Evolutionary conservation across 2,797 vertebrate genomes (phyloP).

Genomic region (Stomatorhinus walkeri): DNA sequence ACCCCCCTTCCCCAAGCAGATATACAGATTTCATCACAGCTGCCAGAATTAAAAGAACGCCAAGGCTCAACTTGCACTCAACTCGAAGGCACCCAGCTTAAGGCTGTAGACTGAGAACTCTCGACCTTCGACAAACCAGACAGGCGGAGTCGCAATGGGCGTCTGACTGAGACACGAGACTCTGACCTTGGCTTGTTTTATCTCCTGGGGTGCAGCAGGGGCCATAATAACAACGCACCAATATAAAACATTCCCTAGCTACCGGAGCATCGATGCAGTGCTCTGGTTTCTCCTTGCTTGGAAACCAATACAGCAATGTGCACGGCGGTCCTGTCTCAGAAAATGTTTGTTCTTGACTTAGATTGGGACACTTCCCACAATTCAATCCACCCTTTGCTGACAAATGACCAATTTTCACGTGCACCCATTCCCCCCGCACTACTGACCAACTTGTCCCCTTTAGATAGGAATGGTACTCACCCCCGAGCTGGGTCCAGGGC

Average conservation of each 20-base stretch:
- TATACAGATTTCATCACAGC: constrained; percentile 1
- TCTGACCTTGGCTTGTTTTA: constrained; percentile 22
- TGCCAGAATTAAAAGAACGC: background rate
- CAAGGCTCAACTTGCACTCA: background rate
- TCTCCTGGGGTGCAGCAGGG: constrained; percentile 15
- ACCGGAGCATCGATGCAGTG: constrained; percentile 22
- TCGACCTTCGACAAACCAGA: background rate
- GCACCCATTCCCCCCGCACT: background rate
- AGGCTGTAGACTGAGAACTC: constrained; percentile 23
- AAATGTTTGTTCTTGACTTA: constrained; percentile 1
- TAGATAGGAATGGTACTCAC: constrained; percentile 62
- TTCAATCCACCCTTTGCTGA: constrained; percentile 31
- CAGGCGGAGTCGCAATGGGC: background rate
- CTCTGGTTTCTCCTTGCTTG: constrained; percentile 23
- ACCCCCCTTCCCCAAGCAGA: background rate
- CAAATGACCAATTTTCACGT: constrained; percentile 2
- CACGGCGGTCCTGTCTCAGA: background rate
- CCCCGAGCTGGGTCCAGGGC: constrained; percentile 87
- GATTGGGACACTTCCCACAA: constrained; percentile 25
- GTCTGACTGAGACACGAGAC: constrained; percentile 14
- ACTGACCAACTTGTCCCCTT: background rate
- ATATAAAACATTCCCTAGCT: constrained; percentile 39
- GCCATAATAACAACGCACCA: constrained; percentile 26
- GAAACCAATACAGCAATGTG: background rate
- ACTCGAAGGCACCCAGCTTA: constrained; percentile 15